A percentile compares a stretch with the other conserved stretches of the same genome.
Conservation (phyloP, 2,113 vertebrate genomes). For the Isurus oxyrinchus region DNA sequence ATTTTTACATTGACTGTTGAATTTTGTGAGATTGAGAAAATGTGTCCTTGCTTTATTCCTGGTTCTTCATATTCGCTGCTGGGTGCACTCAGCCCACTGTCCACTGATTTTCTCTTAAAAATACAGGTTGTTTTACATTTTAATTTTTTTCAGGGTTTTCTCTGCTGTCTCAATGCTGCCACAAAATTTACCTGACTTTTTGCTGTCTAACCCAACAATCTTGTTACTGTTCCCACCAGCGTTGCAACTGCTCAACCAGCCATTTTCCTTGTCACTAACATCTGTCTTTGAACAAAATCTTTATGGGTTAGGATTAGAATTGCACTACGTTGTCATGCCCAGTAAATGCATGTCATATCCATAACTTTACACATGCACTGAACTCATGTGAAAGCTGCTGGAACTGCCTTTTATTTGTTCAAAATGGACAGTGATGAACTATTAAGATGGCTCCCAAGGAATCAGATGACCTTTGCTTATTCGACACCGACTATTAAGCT, state of each 20-base stretch:
- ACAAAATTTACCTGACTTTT: background rate
- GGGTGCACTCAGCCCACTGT: background rate
- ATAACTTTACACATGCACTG: no score
- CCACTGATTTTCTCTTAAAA: background rate
- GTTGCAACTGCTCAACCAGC: no score
- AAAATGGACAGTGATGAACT: no score
- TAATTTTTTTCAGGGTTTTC: background rate
- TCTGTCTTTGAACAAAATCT: background rate
- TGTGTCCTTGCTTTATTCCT: background rate
- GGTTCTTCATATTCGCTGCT: background rate
- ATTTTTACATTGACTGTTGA: background rate
- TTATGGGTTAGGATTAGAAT: background rate
- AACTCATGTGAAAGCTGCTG: no score
- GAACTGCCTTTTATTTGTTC: no score
- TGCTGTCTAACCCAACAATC: no score
- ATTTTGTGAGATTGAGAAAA: background rate
- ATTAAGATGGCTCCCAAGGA: no score
- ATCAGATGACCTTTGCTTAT: no score
- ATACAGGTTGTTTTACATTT: background rate
- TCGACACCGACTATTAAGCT: no score
- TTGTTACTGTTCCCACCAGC: no score
- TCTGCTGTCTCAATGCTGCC: background rate
- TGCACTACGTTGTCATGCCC: background rate
- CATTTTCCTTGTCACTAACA: background rate
- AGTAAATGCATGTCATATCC: no score